Evolutionary conservation across 2,888 invertebrate genomes (phyloP).

Genomic region (Crepidodera aurea): DNA sequence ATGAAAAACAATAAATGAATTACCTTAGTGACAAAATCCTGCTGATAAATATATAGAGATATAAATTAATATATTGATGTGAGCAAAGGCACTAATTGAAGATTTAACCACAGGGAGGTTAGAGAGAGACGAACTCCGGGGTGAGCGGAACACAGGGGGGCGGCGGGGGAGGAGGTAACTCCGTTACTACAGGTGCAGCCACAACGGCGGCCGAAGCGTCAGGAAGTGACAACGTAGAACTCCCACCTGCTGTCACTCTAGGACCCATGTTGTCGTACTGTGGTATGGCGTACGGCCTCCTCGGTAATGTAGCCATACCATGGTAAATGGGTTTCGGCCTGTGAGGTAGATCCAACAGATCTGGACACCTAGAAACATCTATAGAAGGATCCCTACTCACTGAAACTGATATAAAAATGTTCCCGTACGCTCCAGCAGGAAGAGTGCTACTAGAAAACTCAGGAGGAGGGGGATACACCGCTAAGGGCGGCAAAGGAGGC

Average conservation of each 20-base stretch:
- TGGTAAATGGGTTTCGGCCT: constrained; percentile 61
- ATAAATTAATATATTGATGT: constrained; percentile 50
- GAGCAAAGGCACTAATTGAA: constrained; percentile 64
- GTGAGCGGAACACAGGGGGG: constrained; percentile 68
- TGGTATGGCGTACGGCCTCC: constrained; percentile 57
- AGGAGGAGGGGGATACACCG: constrained; percentile 65
- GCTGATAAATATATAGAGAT: constrained; percentile 23
- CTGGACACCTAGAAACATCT: constrained; percentile 78
- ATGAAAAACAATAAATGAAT: neutral
- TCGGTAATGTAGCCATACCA: constrained; percentile 61
- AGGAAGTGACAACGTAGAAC: constrained; percentile 84
- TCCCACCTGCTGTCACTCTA: constrained; percentile 86
- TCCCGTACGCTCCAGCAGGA: constrained; percentile 71
- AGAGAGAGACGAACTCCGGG: constrained; percentile 68
- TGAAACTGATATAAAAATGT: constrained; percentile 86
- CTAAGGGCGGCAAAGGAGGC: constrained; percentile 52
- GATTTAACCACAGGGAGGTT: constrained; percentile 60
- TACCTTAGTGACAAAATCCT: constrained; percentile 24
- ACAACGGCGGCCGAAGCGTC: constrained; percentile 60
- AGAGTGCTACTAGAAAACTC: constrained; percentile 67
- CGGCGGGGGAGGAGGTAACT: constrained; percentile 65
- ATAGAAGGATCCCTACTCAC: constrained; percentile 76
- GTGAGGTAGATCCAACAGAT: constrained; percentile 77
- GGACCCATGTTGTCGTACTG: constrained; percentile 91
- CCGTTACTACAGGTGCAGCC: constrained; percentile 59